Evolutionary conservation across 2,888 invertebrate genomes (phyloP), one percentile per base, ranked within the genome.

Genomic region (Machimus rusticus): DNA sequence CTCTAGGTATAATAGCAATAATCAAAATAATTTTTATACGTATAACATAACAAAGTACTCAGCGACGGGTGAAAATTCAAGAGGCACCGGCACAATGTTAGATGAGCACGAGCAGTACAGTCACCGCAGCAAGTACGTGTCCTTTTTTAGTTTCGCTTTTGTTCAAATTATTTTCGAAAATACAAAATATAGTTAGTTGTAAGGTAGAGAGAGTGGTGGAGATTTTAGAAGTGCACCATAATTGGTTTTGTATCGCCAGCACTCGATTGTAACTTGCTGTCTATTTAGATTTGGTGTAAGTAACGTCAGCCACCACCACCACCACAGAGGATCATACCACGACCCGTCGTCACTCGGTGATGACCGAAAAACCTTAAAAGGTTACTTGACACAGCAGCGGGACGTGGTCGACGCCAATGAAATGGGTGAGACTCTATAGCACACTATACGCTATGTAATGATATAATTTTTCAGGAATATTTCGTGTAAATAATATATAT

Each of bases 321-420:
- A 84, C 31, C 37, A 66, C 8, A 57, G 84, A 84, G 84, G 84
- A 66, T 66, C 66, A 37, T 31, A 66, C 34, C 51, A 81, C 31
- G 81, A 81, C 28, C 14, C 37, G 57, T 39, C 57, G 31, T 57
- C 57, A 28, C 14, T 55, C 31, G 46, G 16, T 43, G 43, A 74
- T 19, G 34, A 31, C 39, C 37, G 66, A 74, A 84, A 86, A 66
- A 57, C 86, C 39, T 66, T 23, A 9, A 66, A 43, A 81, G 39
- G 77, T 87, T 88, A 12, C 31, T 2, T 34, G 51, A 81, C 86
- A 66, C 88, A 90, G 90, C 91, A 91, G 90, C 84, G 84, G 85
- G 86, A 87, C 77, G 87, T 87, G 23, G 23, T 86, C 86, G 87
- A 88, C 81, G 57, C 82, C 23, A 74, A 76, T 46, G 88, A 88